Base-by-base conservation (phyloP, 1,140 invertebrate species). In the Drosophila bocqueti region DNA sequence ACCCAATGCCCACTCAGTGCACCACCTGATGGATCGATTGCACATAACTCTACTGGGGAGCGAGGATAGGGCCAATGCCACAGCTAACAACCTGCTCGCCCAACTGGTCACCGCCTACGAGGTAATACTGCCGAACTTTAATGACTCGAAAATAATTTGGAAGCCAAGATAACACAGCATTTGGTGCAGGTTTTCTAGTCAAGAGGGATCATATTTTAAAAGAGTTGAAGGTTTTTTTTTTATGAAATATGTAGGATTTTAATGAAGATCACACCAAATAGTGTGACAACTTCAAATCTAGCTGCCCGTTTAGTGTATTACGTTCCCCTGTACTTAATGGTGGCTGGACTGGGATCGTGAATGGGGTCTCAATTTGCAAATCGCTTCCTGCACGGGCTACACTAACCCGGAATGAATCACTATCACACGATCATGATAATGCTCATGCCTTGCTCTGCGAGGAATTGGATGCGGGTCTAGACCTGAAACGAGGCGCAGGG, bases 11-110 rank as follows among this genome's bases (percentile, higher is more conserved):
- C 93, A 94, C 36, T 95, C 95, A 2, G 91, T 96, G 31, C 94
- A 95, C 18, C 94, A 94, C 63, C 77, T 96, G n/a, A 87, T 97
- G 50, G 95, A 96, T 78, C 93, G 94, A 2, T 93, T 97, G 15
- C 95, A 97, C 83, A 92, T 94, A 2, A 93, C 95, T 3, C 57
- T 92, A 4, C 60, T 89, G 15, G 92, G 91, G 4, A 83, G 50
- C 73, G 83, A 81, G 8, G 85, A 91, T 24, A 66, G 79, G 24
- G 50, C 77, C 4, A 72, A 79, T 18, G 81, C 68, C 16, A 66
- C 76, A 58, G 74, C 90, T 29, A 68, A 64, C 9, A 92, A 91
- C 68, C 50, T 92, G 47, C 69, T 92, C 16, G 50, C 67, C 24
- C 83, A 91, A 57, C 75, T 92, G 45, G 71, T 55, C 26, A 26